phyloP scores from a whole-genome alignment of 1,140 invertebrate species.

The Campoletis sonorensis region DNA sequence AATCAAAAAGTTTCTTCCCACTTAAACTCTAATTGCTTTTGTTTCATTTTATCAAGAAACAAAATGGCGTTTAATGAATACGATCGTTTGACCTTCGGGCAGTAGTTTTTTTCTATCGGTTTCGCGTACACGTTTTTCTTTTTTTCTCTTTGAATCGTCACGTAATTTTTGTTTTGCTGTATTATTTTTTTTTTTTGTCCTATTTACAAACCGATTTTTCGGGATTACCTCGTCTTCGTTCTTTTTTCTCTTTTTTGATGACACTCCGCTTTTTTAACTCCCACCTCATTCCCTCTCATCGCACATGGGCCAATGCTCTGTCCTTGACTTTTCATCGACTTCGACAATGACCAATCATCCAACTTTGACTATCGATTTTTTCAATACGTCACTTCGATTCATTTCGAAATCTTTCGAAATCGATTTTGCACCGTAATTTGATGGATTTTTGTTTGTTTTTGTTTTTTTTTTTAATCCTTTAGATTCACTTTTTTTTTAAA shows the following conservation, averaged over 20 bases:
- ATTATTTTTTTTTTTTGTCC: neutral
- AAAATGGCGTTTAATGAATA: neutral
- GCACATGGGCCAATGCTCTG: constrained; percentile 17
- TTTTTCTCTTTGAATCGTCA: neutral
- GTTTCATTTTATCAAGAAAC: neutral
- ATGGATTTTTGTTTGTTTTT: neutral
- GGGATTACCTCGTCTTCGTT: constrained; percentile 10
- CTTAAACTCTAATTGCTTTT: no score
- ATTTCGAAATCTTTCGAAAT: neutral
- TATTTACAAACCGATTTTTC: constrained; percentile 28
- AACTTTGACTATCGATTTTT: neutral
- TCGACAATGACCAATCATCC: constrained; percentile 33
- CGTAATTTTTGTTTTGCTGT: neutral
- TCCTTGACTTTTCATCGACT: constrained; percentile 41
- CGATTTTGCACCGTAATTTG: no score
- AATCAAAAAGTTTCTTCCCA: neutral
- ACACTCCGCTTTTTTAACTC: constrained; percentile 20
- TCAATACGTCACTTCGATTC: neutral
- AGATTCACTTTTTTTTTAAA: no score
- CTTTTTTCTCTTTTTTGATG: neutral
- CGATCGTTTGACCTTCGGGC: neutral
- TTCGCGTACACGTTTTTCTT: neutral
- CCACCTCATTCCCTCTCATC: constrained; percentile 29
- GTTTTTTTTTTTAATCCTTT: neutral
- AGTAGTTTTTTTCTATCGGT: neutral